phyloP scores from a whole-genome alignment of 2,797 vertebrate genomes.

The Mycteria americana region DNA sequence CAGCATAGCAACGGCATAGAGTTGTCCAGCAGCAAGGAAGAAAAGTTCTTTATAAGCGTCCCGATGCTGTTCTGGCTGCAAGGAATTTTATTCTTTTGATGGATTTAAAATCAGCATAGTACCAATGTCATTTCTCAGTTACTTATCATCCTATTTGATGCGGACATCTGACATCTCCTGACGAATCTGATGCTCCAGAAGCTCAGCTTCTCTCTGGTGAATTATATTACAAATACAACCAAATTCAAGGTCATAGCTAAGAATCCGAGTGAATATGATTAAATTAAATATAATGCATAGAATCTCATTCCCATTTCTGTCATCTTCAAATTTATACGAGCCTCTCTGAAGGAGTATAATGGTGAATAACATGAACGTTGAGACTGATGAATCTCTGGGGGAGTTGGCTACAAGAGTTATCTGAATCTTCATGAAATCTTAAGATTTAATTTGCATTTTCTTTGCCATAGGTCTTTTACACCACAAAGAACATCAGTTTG shows the following conservation, averaged over 20 bases:
- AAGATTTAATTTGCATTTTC: not conserved
- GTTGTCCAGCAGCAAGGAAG: not conserved
- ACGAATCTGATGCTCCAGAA: conserved; percentile 31
- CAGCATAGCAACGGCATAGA: not conserved
- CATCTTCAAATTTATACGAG: not conserved
- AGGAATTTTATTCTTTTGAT: not conserved
- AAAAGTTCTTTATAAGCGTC: not conserved
- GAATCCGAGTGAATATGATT: not conserved
- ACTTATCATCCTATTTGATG: conserved; percentile 10
- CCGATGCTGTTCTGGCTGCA: not conserved
- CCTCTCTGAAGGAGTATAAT: not conserved
- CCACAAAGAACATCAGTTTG: not conserved
- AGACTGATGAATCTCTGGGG: not conserved
- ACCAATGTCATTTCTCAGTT: conserved; percentile 20
- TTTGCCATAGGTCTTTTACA: not conserved
- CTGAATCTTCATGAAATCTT: not conserved
- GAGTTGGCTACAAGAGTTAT: not conserved
- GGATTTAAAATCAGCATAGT: not conserved
- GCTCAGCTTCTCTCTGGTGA: conserved; percentile 1
- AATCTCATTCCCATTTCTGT: not conserved
- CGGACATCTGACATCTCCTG: conserved; percentile 6
- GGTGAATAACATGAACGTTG: not conserved
- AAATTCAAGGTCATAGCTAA: conserved; percentile 21
- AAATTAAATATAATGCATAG: not conserved
- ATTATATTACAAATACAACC: not conserved